Evolutionary conservation across 1,140 invertebrate genomes (phyloP), one percentile per base, ranked within the genome.

Genomic region (Aphelinus certus): DNA sequence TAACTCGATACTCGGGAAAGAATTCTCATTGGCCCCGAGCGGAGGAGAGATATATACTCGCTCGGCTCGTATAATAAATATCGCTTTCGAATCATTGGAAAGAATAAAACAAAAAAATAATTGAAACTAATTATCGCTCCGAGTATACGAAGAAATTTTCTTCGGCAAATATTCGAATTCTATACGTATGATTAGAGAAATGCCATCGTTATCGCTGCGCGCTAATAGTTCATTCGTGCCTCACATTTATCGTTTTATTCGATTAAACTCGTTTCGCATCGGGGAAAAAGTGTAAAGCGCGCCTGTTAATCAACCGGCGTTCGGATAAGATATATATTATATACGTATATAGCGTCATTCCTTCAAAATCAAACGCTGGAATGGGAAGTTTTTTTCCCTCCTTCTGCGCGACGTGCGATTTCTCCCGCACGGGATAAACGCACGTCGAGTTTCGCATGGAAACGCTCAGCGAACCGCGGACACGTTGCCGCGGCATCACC

Each of bases 231-330:
- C 62, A 67, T 76, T 71, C 55, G 68, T 6, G 55, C 7, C 53
- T 76, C 66, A 26, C 26, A 71, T 76, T 76, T 76, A 76, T 76
- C n/a, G 68, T 66, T 60, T 71, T 66, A 58, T 61, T 71, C 45
- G 56, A 66, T 66, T 67, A 55, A 75, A 66, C 74, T 46, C 10
- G 68, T 66, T 67, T 10, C 7, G 2, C 3, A 26, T 3, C 26
- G 45, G 9, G 58, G 3, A 43, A 75, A 70, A 71, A 49, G 55
- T 53, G 5, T 48, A 57, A 69, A 70, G 61, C 66, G 58, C 51
- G 61, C 68, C 60, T 67, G 63, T 76, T 76, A 71, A 71, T 67
- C 74, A 48, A 58, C 46, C 55, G 61, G 51, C n/a, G 43, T n/a
- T 58, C 5, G 61, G 47, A 75, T 75, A 70, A 75, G 73, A 71